Percentiles rank a stretch among this genome's conserved stretches.
Evolutionary conservation across 2,113 vertebrate species (phyloP).

Genomic region (Callorhinus ursinus): DNA sequence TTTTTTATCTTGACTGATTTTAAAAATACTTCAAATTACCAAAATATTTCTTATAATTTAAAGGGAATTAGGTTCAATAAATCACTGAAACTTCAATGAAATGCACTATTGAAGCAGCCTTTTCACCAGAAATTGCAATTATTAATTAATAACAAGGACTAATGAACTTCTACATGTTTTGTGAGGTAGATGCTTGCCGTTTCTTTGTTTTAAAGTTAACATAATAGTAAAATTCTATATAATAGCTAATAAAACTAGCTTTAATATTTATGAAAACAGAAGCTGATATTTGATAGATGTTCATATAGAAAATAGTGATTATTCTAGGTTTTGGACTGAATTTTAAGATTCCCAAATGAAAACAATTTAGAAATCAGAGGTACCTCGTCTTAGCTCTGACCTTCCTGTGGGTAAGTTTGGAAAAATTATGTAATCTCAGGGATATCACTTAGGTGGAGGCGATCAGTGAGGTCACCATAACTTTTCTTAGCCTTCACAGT

Average conservation of each 20-base stretch:
- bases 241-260: neutral
- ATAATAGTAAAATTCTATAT: neutral
- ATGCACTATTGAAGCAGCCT: rapidly evolving
- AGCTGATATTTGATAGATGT: neutral
- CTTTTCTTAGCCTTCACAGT: neutral
- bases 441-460: neutral
- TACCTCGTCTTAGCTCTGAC: neutral
- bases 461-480: neutral
- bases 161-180: neutral
- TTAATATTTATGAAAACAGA: neutral
- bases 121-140: neutral
- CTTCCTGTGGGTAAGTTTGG: neutral
- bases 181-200: neutral
- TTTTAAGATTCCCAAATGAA: neutral
- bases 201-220: neutral
- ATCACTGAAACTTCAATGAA: neutral
- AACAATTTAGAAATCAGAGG: neutral
- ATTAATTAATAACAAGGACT: neutral
- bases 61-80: neutral
- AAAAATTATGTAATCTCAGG: neutral
- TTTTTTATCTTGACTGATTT: neutral
- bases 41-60: neutral
- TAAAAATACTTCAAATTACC: neutral
- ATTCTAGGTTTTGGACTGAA: neutral
- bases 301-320: neutral